phyloP scores from a whole-genome alignment of 2,113 vertebrate genomes.

The Mirza zaza region DNA sequence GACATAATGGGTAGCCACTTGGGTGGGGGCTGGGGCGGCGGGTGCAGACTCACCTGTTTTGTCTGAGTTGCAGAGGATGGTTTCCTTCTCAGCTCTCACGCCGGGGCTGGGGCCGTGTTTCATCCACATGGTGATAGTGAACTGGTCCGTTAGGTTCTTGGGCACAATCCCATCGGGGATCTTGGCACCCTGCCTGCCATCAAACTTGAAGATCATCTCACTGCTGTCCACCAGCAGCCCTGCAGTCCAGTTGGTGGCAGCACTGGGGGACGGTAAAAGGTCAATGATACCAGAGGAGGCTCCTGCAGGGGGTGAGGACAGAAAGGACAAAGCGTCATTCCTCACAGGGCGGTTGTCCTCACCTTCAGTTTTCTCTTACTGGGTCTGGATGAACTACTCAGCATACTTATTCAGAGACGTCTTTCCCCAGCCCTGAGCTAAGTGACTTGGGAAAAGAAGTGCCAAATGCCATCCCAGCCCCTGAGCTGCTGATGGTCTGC shows the following conservation, averaged over 20 bases:
- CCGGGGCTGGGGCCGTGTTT: conserved; percentile 96
- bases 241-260: conserved; percentile 93
- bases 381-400: not conserved
- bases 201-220: conserved; percentile 95
- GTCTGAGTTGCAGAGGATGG: conserved; percentile 97
- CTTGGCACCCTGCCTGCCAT: conserved; percentile 95
- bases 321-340: conserved; percentile 24
- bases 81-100: conserved; percentile 96
- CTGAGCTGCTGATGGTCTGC: not conserved
- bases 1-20: rapidly evolving
- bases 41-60: conserved; percentile 91
- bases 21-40: not conserved
- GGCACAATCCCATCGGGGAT: conserved; percentile 95
- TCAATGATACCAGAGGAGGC: conserved; percentile 97
- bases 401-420: not conserved
- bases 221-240: conserved; percentile 92
- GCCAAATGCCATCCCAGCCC: not conserved
- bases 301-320: conserved; percentile 82
- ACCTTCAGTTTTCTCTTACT: not conserved
- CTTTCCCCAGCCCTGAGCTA: not conserved
- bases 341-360: rapidly evolving
- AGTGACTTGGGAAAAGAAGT: not conserved
- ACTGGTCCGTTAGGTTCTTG: conserved; percentile 97
- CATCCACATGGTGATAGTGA: conserved; percentile 98
- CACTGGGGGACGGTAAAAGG: conserved; percentile 91